Percentiles rank a stretch among this genome's conserved stretches.
These are phyloP conservation scores for Siniperca chuatsi DNA, from an alignment of 2,113 vertebrate genomes.

Conservation along the genomic window DNA sequence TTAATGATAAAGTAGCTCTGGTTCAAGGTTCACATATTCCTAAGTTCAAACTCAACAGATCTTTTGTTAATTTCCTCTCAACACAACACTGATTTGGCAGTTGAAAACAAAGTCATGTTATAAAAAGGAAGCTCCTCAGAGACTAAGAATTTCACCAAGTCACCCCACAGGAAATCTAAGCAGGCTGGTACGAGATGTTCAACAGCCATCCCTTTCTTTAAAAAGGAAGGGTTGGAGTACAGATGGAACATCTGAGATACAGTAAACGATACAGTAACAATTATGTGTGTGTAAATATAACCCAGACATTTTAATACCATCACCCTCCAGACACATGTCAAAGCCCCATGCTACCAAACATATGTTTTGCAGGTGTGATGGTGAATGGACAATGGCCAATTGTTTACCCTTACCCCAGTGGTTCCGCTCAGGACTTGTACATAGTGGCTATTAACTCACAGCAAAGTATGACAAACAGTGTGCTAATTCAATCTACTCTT, in stretches of 20 bases:
- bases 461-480: constrained; percentile 14
- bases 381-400: constrained; percentile 61
- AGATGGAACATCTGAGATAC: constrained; percentile 23
- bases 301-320: background rate
- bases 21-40: constrained; percentile 8
- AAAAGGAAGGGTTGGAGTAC: constrained; percentile 7
- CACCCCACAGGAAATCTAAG: constrained; percentile 33
- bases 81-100: background rate
- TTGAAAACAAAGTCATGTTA: constrained; percentile 23
- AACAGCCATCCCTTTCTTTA: constrained; percentile 30
- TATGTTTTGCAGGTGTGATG: constrained; percentile 62
- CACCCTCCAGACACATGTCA: constrained; percentile 7
- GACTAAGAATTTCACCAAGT: constrained; percentile 20
- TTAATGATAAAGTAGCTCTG: constrained; percentile 8
- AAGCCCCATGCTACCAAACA: constrained; percentile 24
- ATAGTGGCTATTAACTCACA: constrained; percentile 8
- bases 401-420: constrained; percentile 30
- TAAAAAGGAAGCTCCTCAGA: constrained; percentile 17
- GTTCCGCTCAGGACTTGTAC: constrained; percentile 44
- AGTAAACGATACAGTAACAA: constrained; percentile 1
- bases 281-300: background rate
- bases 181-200: constrained; percentile 21
- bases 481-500: constrained; percentile 3
- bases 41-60: constrained; percentile 4
- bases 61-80: constrained; percentile 25